Evolutionary conservation across 2,888 invertebrate species (phyloP), one percentile per base, ranked within the genome.

Genomic region (Emesis russula): DNA sequence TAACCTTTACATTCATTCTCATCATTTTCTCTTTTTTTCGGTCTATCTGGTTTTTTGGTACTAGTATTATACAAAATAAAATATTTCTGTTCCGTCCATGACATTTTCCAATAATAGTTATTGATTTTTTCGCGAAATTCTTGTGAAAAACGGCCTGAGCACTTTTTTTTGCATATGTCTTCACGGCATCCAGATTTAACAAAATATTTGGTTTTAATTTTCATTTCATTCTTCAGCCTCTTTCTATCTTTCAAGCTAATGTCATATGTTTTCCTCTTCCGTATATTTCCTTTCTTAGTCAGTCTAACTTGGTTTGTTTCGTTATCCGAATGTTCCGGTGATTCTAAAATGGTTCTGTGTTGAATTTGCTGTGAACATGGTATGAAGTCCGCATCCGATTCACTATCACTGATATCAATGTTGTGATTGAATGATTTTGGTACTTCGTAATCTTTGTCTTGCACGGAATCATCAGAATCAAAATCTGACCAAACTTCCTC

Each of bases 241-340:
- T 66, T 66, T 66, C 31, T 31, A 25, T 66, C 66, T 66, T 66
- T 66, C 31, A 31, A 66, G 66, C 66, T 66, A 11, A 66, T 11
- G 1, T 66, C 11, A 11, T 66, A 66, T 11, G 2, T 25, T 66
- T 66, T 66, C 11, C 13, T 31, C 66, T 66, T 66, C 66, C 66
- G 25, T 31, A 25, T 66, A 66, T 66, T 66, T 66, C 66, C 15
- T 36, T 36, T 36, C 36, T 73, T 73, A 41, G 73, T 73, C 41
- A 41, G n/a, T 18, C 44, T n/a, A 6, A 73, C 41, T 73, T 73
- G 88, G 94, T 94, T 95, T 92, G 95, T 94, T 95, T 79, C 79
- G 25, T 41, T 71, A 18, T 73, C 53, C 58, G 66, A 66, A 77
- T 77, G 9, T 73, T 36, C 76, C 36, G 76, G 77, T 79, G 70